phyloP scores from a whole-genome alignment of 2,888 invertebrate species.

The Hedya salicella region DNA sequence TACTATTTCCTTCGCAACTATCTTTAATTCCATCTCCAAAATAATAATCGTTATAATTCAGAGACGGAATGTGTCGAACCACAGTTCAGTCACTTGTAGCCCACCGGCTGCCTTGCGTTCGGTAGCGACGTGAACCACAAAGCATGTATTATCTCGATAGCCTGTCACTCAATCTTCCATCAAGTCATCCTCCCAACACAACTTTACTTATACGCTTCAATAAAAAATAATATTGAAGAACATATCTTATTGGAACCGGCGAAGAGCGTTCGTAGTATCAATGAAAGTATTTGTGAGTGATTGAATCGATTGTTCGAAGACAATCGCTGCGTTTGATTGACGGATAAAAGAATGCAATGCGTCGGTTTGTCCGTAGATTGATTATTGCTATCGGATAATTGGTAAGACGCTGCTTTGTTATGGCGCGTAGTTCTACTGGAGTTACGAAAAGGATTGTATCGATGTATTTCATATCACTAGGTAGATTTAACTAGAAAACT shows the following conservation, averaged over 20 bases:
- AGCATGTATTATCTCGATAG: slow-evolving; percentile 69
- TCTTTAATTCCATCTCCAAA: background rate
- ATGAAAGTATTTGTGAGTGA: slow-evolving; percentile 20
- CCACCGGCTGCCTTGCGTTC: slow-evolving; percentile 41
- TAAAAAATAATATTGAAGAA: slow-evolving; percentile 12
- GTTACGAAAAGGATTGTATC: slow-evolving; percentile 9
- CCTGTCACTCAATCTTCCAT: slow-evolving; percentile 67
- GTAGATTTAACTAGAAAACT: too few relatives aligned
- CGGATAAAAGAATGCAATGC: slow-evolving; percentile 75
- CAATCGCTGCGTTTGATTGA: slow-evolving; percentile 76
- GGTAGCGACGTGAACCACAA: slow-evolving; percentile 67
- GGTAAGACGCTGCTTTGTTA: slow-evolving; percentile 48
- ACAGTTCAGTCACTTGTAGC: background rate
- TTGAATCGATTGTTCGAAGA: slow-evolving; percentile 61
- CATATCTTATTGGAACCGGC: background rate
- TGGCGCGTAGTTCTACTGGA: slow-evolving; percentile 20
- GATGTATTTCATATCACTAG: too few relatives aligned
- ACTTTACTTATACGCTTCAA: slow-evolving; percentile 38
- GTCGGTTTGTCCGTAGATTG: slow-evolving; percentile 69
- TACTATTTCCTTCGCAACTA: background rate
- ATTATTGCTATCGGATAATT: slow-evolving; percentile 72
- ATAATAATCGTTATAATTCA: slow-evolving; percentile 13
- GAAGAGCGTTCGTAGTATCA: slow-evolving; percentile 9
- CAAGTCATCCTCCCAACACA: slow-evolving; percentile 44
- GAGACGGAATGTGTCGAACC: slow-evolving; percentile 15